Evolutionary conservation across 2,888 invertebrate species (phyloP).

Genomic region (Drosophila pegasa): DNA sequence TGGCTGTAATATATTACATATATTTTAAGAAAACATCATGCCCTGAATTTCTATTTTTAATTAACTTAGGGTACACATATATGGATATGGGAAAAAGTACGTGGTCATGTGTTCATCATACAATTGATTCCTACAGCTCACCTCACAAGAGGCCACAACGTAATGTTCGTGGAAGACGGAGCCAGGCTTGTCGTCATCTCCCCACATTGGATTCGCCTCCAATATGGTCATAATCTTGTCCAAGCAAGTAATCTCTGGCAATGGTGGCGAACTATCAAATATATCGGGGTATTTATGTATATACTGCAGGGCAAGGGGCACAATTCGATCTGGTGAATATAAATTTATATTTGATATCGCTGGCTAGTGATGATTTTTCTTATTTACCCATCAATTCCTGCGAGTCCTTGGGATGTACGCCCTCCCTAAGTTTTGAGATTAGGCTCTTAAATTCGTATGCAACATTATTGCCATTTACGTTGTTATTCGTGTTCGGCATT

Average conservation of each 20-base stretch:
- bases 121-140: constrained; percentile 9
- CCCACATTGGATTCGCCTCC: constrained; percentile 4
- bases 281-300: constrained; percentile 20
- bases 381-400: constrained; percentile 29
- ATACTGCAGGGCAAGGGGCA: constrained; percentile 38
- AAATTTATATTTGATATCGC: not conserved
- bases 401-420: constrained; percentile 11
- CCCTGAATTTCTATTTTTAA: not conserved
- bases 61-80: not conserved
- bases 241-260: constrained; percentile 33
- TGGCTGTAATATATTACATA: no score
- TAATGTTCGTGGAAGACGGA: constrained; percentile 33
- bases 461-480: constrained; percentile 6
- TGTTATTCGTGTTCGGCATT: constrained; percentile 10
- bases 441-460: constrained; percentile 8
- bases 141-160: constrained; percentile 17
- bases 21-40: not conserved
- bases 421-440: constrained; percentile 9
- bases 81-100: not conserved
- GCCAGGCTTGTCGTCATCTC: not conserved
- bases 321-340: constrained; percentile 26
- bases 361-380: not conserved
- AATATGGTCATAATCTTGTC: constrained; percentile 27
- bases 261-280: constrained; percentile 7
- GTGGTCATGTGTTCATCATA: not conserved